Evolutionary conservation across 2,113 vertebrate species (phyloP), one percentile per base, ranked within the genome.

Genomic region (Pterocles orientalis): DNA sequence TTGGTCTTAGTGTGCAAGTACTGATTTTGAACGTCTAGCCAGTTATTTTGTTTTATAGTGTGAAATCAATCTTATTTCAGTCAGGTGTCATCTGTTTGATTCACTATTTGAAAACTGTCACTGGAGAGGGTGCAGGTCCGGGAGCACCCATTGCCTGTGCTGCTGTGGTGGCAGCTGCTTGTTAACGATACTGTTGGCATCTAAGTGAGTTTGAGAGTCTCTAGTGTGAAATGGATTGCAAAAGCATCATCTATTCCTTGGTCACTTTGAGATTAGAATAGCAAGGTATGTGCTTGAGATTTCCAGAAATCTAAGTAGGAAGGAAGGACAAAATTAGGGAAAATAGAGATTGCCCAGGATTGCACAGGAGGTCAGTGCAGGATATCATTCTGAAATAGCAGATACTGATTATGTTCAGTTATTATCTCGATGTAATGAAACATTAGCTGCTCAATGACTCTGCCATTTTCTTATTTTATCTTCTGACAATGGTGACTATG

Each of bases 21-120:
- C 72, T 62, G 51, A 79, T 66, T 58, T 80, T 51, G 51, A 75
- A 58, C 2, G 4, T 57, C 7, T 24, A 62, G 20, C 36, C 78
- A 57, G 18, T 73, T 60, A 12, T 14, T 88, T 66, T 15, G 48
- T 29, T 68, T 39, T 65, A 4, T 29, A 68, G 25, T 57, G 14
- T 53, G 54, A 21, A 73, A 51, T 50, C 11, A 26, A 36, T 13
- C 17, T 14, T 89, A 31, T 72, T 86, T 54, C 43, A 88, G 14
- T 31, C 24, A 19, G 56, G 12, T 5, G 6, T 94, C 60, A 11
- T 8, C n/a, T 78, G 34, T 70, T 73, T 65, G 65, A 39, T 10
- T 75, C 8, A 3, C 15, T 64, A 4, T 31, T 65, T 82, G 79
- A 43, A 57, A 61, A 41, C 17, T 0, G 0, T 56, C 2, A 1